Evolutionary conservation across 1,140 invertebrate genomes (phyloP).

Genomic region (Drosophila miranda): DNA sequence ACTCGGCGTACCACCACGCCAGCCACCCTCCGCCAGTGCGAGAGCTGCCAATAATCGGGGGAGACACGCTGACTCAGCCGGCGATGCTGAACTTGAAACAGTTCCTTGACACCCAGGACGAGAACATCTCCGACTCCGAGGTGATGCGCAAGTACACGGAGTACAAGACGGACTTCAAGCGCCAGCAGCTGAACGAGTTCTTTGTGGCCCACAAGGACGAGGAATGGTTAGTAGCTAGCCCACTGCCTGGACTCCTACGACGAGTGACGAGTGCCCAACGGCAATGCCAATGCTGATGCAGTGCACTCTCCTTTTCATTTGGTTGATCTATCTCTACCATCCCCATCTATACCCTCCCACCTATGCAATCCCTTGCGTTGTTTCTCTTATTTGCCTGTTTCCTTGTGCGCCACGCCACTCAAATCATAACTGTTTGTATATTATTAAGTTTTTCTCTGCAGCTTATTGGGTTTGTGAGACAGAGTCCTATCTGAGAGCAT

Average conservation of each 20-base stretch:
- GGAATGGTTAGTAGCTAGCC: constrained; percentile 93
- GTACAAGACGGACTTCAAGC: constrained; percentile 98
- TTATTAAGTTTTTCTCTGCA: constrained; percentile 82
- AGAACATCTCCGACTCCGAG: constrained; percentile 98
- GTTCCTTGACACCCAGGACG: constrained; percentile 97
- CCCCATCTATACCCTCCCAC: not conserved
- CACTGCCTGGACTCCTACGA: constrained; percentile 5
- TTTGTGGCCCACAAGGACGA: constrained; percentile 99
- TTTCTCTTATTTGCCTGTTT: constrained; percentile 9
- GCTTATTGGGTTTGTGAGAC: constrained; percentile 72
- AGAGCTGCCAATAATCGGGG: constrained; percentile 38
- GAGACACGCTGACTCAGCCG: constrained; percentile 87
- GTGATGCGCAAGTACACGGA: constrained; percentile 99
- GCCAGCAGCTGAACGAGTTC: constrained; percentile 99
- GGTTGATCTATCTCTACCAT: constrained; percentile 14
- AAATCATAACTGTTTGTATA: constrained; percentile 72
- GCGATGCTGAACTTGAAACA: constrained; percentile 99
- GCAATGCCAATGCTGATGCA: not conserved
- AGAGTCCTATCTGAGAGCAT: constrained; percentile 56
- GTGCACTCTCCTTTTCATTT: not conserved
- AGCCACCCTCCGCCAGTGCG: constrained; percentile 49
- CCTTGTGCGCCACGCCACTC: constrained; percentile 23
- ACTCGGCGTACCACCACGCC: constrained; percentile 77
- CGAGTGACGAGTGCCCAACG: constrained; percentile 4
- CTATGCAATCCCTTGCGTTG: constrained; percentile 28